These are phyloP conservation scores for Microhierax caerulescens DNA, from an alignment of 2,797 vertebrate genomes.

Conservation along the genomic window DNA sequence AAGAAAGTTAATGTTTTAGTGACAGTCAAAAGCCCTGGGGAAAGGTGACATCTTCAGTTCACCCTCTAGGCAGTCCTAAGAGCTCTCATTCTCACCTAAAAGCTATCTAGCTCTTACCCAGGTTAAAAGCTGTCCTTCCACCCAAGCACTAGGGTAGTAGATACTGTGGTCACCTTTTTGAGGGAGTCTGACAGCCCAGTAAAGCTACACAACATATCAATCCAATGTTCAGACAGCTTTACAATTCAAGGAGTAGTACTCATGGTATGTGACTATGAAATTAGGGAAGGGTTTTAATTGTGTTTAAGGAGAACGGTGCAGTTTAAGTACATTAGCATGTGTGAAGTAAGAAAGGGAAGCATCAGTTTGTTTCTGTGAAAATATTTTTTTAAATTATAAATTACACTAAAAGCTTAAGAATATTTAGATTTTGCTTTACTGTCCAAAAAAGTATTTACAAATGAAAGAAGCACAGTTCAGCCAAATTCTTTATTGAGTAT, in stretches of 20 bases:
- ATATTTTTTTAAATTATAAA: background rate
- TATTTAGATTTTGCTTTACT: background rate
- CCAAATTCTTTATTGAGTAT: conserved; percentile 78
- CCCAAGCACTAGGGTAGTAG: background rate
- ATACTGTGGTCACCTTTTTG: background rate
- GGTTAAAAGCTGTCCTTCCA: background rate
- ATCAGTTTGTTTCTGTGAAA: background rate
- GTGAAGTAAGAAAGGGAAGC: background rate
- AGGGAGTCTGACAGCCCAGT: background rate
- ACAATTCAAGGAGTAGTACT: background rate
- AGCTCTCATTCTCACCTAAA: background rate
- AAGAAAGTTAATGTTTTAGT: background rate
- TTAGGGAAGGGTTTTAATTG: background rate
- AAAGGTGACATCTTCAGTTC: background rate
- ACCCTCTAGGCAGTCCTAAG: background rate
- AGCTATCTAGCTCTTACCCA: background rate
- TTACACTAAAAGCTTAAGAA: background rate
- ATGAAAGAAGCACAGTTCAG: conserved; percentile 49
- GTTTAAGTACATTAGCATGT: background rate
- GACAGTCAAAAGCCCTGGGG: background rate
- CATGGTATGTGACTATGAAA: background rate
- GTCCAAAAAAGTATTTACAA: background rate
- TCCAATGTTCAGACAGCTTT: background rate
- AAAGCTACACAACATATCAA: background rate
- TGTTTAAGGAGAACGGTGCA: background rate